phyloP scores from a whole-genome alignment of 2,888 invertebrate species.

The Leptinotarsa tumamoca region DNA sequence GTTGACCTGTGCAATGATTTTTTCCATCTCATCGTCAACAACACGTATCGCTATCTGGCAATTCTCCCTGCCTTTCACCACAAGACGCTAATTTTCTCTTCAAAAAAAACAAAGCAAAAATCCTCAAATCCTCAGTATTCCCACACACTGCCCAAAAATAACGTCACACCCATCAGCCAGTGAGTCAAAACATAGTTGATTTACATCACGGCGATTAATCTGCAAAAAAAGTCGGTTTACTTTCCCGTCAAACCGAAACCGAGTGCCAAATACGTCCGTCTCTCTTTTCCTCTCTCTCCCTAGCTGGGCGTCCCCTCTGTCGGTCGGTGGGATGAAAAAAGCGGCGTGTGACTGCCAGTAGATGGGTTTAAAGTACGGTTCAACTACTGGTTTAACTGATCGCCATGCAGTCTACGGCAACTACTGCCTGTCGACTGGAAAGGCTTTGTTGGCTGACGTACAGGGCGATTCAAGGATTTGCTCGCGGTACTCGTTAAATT shows the following conservation, averaged over 20 bases:
- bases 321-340: slow-evolving; percentile 11
- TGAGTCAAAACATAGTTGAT: slow-evolving; percentile 37
- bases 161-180: slow-evolving; percentile 27
- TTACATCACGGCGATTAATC: slow-evolving; percentile 31
- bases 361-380: slow-evolving; percentile 13
- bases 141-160: slow-evolving; percentile 28
- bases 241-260: slow-evolving; percentile 7
- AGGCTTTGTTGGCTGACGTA: slow-evolving; percentile 43
- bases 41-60: neutral
- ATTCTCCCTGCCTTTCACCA: neutral
- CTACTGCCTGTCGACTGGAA: slow-evolving; percentile 45
- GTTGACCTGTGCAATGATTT: too few species aligned
- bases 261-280: slow-evolving; percentile 8
- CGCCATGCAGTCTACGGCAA: slow-evolving; percentile 53
- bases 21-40: neutral
- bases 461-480: slow-evolving; percentile 19
- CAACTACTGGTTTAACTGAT: slow-evolving; percentile 35
- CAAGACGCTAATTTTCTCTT: neutral
- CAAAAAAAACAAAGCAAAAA: neutral
- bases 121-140: neutral
- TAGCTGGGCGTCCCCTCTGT: neutral
- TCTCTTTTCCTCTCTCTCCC: slow-evolving; percentile 3
- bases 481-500: too few species aligned
- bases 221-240: slow-evolving; percentile 16
- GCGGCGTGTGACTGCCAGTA: neutral